Evolutionary conservation across 2,113 vertebrate species (phyloP), one percentile per base, ranked within the genome.

Genomic region (Rafetus swinhoei): DNA sequence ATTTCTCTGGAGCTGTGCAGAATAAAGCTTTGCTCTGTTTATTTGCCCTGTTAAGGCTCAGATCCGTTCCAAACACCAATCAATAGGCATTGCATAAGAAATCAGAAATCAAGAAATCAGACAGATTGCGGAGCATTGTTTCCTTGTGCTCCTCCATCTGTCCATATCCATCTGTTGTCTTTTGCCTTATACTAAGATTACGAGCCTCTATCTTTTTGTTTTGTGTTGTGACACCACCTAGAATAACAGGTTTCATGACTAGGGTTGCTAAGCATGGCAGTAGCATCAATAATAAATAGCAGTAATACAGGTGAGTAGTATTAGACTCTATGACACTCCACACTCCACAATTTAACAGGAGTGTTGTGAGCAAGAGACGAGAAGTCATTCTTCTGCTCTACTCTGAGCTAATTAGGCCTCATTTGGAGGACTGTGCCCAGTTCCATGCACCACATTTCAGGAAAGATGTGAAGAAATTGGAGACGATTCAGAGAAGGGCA

Each of bases 1-100:
- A 9, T 1, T 1, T 83, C 53, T 65, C 84, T 60, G 92, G 69
- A 83, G 39, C 16, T 69, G 27, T 59, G 18, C 59, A 89, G 74
- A 6, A 0, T 57, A 1, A 1, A 2, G 1, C 54, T n/a, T 4
- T 79, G n/a, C 1, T 16, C 56, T 82, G 4, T n/a, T 92, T 65
- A 6, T 76, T 76, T 88, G 16, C 9, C 3, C 2, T 80, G 84
- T 77, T 32, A 88, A 39, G 91, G 27, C 45, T 8, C 80, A 0
- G 52, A 65, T 19, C 1, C 27, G 2, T 82, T 90, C 1, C 54
- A 77, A 82, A 59, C 79, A 35, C 9, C 9, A 92, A 4, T 69
- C 90, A 35, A 18, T 72, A 18, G 65, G 65, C n/a, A 35, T 72
- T 35, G 65, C 18, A 19, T 19, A 35, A 35, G n/a, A 16, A 32